phyloP scores from a whole-genome alignment of 2,113 vertebrate genomes.

The Grallaria varia region DNA sequence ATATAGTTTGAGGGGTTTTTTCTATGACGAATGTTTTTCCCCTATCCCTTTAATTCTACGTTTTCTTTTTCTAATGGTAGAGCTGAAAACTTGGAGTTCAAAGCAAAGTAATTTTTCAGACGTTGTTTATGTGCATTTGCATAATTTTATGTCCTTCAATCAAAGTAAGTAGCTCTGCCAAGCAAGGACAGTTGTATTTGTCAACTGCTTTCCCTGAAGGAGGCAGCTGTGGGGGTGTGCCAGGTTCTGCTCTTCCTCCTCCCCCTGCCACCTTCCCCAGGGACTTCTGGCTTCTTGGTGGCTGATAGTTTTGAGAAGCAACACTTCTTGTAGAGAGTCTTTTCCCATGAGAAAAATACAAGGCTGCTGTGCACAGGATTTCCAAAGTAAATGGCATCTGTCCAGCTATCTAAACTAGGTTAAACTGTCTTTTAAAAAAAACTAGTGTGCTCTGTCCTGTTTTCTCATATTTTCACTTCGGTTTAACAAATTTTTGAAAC shows the following conservation, averaged over 20 bases:
- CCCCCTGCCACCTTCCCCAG: background rate
- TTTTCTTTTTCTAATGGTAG: background rate
- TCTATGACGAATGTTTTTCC: background rate
- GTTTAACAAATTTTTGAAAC: background rate
- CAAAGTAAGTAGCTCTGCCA: background rate
- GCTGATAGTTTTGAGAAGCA: background rate
- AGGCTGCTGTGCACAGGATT: background rate
- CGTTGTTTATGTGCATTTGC: background rate
- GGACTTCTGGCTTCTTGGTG: background rate
- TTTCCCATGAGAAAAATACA: constrained; percentile 24
- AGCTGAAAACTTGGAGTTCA: background rate
- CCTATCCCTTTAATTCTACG: background rate
- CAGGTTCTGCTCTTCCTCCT: background rate
- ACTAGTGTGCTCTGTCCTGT: background rate
- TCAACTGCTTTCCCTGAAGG: background rate
- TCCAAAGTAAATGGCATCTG: background rate
- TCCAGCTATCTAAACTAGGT: background rate
- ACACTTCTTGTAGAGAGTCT: background rate
- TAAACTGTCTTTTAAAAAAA: background rate
- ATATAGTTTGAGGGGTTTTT: rapidly evolving
- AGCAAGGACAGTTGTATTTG: background rate
- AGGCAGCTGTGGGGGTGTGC: rapidly evolving
- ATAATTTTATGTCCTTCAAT: background rate
- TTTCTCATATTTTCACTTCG: background rate
- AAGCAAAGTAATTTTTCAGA: background rate